These are phyloP conservation scores for Hylaeus volcanicus DNA, from an alignment of 1,140 invertebrate genomes.

Conservation along the genomic window DNA sequence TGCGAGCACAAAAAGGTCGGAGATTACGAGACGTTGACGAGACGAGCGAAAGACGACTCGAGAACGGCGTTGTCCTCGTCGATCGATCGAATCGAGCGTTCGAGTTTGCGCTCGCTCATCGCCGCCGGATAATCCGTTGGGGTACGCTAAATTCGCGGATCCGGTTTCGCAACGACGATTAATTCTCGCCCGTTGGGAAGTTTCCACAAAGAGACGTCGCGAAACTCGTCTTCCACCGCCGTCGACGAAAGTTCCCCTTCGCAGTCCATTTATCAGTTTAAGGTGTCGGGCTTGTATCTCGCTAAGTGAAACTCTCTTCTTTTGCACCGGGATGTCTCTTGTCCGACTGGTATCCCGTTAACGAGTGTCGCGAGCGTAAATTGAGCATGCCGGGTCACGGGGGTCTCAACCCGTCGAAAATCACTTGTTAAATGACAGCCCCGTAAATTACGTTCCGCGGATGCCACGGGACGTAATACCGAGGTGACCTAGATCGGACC, in stretches of 20 bases:
- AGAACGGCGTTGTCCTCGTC: neutral
- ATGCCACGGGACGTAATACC: neutral
- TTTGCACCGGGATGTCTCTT: neutral
- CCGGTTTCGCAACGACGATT: slow-evolving; percentile 47
- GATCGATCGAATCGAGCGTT: slow-evolving; percentile 15
- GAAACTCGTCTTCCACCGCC: slow-evolving; percentile 17
- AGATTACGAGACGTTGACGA: neutral
- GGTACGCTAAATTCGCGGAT: slow-evolving; percentile 45
- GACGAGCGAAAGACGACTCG: neutral
- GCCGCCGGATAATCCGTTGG: slow-evolving; percentile 29
- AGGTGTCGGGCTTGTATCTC: slow-evolving; percentile 11
- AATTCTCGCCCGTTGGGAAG: slow-evolving; percentile 42
- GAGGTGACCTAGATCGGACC: no score
- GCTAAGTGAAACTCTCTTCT: neutral
- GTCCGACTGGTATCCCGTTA: neutral
- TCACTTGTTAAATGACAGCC: neutral
- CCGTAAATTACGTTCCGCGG: neutral
- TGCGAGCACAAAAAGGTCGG: neutral
- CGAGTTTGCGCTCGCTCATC: slow-evolving; percentile 22
- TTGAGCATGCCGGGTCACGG: neutral
- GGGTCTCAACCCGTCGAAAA: neutral
- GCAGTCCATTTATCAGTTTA: slow-evolving; percentile 33
- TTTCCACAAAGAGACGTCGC: slow-evolving; percentile 32
- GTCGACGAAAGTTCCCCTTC: slow-evolving; percentile 8
- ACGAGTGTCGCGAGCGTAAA: neutral